phyloP scores from a whole-genome alignment of 1,140 invertebrate species.

The Oedothorax gibbosus region DNA sequence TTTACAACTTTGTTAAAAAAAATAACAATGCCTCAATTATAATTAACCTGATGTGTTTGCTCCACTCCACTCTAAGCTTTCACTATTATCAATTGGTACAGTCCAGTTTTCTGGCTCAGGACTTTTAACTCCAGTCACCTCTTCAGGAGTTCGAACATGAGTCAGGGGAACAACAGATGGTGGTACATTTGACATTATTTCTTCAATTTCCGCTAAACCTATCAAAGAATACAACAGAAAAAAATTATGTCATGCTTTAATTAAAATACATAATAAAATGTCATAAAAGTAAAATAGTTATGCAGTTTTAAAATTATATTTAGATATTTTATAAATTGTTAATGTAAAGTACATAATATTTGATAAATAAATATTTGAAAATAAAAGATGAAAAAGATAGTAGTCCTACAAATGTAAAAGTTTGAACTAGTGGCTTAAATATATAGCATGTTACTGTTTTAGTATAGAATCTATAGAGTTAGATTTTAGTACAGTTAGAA shows the following conservation, averaged over 20 bases:
- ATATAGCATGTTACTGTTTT: no score
- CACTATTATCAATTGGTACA: conserved; percentile 90
- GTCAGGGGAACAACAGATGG: conserved; percentile 74
- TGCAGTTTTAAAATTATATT: not conserved
- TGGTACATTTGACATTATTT: conserved; percentile 24
- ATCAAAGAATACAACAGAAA: not conserved
- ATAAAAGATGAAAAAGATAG: no score
- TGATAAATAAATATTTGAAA: no score
- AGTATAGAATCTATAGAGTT: no score
- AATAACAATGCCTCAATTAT: not conserved
- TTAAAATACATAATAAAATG: not conserved
- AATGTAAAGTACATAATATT: no score
- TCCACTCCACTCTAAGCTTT: conserved; percentile 64
- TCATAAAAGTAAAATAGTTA: not conserved
- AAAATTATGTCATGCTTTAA: not conserved
- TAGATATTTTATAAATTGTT: no score
- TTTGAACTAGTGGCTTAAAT: no score
- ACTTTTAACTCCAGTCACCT: conserved; percentile 81
- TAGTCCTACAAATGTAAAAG: no score
- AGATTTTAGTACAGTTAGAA: no score
- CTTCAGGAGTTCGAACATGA: conserved; percentile 90
- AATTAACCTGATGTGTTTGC: conserved; percentile 60
- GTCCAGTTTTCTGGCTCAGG: conserved; percentile 95
- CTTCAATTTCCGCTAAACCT: conserved; percentile 24
- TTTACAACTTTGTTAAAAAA: not conserved